A percentile compares a stretch with the other conserved stretches of the same genome.
These are phyloP conservation scores for Gadopsis marmoratus DNA, from an alignment of 2,797 vertebrate genomes.

Conservation along the genomic window DNA sequence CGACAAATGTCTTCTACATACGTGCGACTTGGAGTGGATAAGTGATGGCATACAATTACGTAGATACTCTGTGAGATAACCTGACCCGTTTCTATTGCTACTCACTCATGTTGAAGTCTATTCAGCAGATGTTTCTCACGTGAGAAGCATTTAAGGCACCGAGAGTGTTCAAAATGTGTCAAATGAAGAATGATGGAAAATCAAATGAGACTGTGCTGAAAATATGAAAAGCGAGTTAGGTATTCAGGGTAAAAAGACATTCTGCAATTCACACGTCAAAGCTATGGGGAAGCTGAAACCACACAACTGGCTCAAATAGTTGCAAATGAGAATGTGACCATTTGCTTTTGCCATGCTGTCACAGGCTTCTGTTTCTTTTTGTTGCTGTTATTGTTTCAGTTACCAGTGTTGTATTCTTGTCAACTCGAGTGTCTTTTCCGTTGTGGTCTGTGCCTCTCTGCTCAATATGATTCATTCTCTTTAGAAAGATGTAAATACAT, in stretches of 20 bases:
- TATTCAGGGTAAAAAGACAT: constrained; percentile 10
- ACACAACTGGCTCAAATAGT: constrained; percentile 6
- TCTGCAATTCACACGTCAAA: not conserved
- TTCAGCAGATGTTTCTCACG: constrained; percentile 12
- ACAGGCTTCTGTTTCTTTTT: not conserved
- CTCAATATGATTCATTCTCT: constrained; percentile 45
- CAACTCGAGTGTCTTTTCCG: constrained; percentile 54
- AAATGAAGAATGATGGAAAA: not conserved
- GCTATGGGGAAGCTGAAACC: not conserved
- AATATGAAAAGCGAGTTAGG: not conserved
- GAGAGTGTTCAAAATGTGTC: not conserved
- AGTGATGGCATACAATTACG: constrained; percentile 9
- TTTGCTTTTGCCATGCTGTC: constrained; percentile 19
- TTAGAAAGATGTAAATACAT: constrained; percentile 55
- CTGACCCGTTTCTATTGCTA: constrained; percentile 17
- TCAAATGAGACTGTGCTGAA: constrained; percentile 1
- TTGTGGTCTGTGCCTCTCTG: constrained; percentile 69
- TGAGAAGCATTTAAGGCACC: not conserved
- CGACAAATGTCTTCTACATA: constrained; percentile 7
- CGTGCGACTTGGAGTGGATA: constrained; percentile 8
- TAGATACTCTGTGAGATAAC: constrained; percentile 28
- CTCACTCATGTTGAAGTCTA: constrained; percentile 11
- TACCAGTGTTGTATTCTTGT: constrained; percentile 58
- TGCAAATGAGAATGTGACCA: constrained; percentile 10
- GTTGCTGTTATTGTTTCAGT: not conserved